Conservation (phyloP, 2,797 vertebrate species). For the Benthosema pterotum region DNA sequence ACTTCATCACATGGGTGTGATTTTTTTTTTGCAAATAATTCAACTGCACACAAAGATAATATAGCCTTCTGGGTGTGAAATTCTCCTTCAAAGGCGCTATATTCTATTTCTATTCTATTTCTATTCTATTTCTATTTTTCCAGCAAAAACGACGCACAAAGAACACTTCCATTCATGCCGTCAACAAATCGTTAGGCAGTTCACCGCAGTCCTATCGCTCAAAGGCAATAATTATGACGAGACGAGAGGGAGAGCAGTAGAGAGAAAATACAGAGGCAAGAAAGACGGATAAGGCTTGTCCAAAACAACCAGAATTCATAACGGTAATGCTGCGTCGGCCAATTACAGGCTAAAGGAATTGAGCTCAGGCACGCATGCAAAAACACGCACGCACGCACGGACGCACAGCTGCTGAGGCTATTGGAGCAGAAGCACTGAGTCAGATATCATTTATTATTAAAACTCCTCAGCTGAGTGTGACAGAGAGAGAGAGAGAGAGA, state of each 20-base stretch:
- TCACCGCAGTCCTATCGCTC: neutral
- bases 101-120: no score
- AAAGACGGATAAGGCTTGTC: slow-evolving; percentile 16
- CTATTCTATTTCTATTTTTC: no score
- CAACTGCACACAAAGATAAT: no score
- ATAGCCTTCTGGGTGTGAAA: no score
- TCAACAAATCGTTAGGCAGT: slow-evolving; percentile 6
- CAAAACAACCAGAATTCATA: slow-evolving; percentile 40
- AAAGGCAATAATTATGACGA: slow-evolving; percentile 28
- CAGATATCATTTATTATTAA: slow-evolving; percentile 39
- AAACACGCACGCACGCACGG: slow-evolving; percentile 24
- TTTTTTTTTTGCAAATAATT: no score
- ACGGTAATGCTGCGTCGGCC: slow-evolving; percentile 38
- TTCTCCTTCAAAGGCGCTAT: no score
- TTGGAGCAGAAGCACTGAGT: slow-evolving; percentile 48
- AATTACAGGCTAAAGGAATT: slow-evolving; percentile 34
- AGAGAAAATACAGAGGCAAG: slow-evolving; percentile 1
- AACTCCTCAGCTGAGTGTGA: slow-evolving; percentile 17
- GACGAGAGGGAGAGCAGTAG: neutral
- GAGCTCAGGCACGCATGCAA: slow-evolving; percentile 41
- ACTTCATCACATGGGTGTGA: no score
- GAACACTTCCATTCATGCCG: slow-evolving; percentile 3
- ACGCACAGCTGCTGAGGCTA: slow-evolving; percentile 41
- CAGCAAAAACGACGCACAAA: slow-evolving; percentile 1
- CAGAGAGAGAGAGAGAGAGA: slow-evolving; percentile 8